Evolutionary conservation across 2,797 vertebrate genomes (phyloP), one percentile per base, ranked within the genome.

Genomic region (Cyprinella venusta): DNA sequence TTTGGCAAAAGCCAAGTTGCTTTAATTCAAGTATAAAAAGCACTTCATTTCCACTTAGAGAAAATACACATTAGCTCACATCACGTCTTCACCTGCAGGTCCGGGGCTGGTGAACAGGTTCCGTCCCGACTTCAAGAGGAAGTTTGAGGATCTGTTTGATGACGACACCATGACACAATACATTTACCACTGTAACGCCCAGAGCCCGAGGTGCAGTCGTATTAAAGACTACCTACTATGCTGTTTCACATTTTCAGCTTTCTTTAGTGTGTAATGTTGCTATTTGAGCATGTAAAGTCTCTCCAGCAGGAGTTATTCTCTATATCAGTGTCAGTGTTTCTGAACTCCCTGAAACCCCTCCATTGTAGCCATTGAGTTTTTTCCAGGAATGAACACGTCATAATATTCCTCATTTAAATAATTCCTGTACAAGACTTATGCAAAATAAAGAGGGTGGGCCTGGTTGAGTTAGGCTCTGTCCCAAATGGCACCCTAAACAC

Each of bases 151-250:
- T 82, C 92, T 97, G 85, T 98, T 98, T 90, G 95, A 97, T 9
- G 97, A 98, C 1, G 94, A 98, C 84, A 98, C 97, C 0, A 96
- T 98, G 91, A 95, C 96, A 0, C 94, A 97, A 86, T 98, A 98
- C 87, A 96, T 98, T 88, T 98, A 98, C 89, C 97, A 98, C 92
- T 97, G 97, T 86, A 98, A 98, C 0, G 97, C 97, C 1, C 97
- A 98, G 90, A 95, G 91, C 6, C 96, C 97, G 6, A 98, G 96
- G 97, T 97, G 85, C 8, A 9, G 50, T 33, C 13, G 2, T 63
- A 15, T 61, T 61, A 63, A 63, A 63, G 24, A 26, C 15, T 2
- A 15, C 12, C 42, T 45, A 4, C 13, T 13, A 2, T 6, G 42
- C 42, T 42, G 9, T 40, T 42, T 42, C 40, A 59, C 56, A 59